These are phyloP conservation scores for Myanophis thanlyinensis DNA, from an alignment of 2,113 vertebrate genomes.

Conservation along the genomic window DNA sequence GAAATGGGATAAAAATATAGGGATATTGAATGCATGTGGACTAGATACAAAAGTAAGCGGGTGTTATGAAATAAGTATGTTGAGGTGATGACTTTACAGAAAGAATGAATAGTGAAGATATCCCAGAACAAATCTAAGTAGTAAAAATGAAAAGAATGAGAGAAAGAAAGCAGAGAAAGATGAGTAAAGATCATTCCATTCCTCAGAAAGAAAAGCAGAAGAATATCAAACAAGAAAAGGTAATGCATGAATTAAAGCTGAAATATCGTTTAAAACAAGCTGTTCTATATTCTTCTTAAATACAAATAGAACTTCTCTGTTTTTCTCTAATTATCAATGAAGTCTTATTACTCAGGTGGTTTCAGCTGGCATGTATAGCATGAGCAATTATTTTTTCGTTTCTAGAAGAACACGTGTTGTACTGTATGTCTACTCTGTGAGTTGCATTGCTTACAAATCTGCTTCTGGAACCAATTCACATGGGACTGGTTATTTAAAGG, in stretches of 20 bases:
- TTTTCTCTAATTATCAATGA: background rate
- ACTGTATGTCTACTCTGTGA: background rate
- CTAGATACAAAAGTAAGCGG: background rate
- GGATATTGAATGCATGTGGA: background rate
- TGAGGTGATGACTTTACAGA: background rate
- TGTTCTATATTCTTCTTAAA: background rate
- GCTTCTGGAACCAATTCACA: background rate
- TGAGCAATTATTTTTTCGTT: background rate
- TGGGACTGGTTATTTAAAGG: background rate
- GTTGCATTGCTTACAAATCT: background rate
- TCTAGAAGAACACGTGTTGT: background rate
- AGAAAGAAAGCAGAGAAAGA: background rate
- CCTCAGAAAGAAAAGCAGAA: background rate
- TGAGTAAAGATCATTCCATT: background rate
- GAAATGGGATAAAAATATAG: background rate
- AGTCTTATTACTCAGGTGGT: background rate
- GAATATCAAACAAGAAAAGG: background rate
- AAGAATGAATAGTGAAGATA: background rate
- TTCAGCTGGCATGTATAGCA: background rate
- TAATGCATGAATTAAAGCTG: background rate
- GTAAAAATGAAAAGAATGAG: background rate
- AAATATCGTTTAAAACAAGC: background rate
- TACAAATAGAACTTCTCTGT: background rate
- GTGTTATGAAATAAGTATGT: background rate
- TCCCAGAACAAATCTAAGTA: background rate